Base-by-base conservation (phyloP, 2,113 vertebrate species). In the Lichenostomus cassidix region DNA sequence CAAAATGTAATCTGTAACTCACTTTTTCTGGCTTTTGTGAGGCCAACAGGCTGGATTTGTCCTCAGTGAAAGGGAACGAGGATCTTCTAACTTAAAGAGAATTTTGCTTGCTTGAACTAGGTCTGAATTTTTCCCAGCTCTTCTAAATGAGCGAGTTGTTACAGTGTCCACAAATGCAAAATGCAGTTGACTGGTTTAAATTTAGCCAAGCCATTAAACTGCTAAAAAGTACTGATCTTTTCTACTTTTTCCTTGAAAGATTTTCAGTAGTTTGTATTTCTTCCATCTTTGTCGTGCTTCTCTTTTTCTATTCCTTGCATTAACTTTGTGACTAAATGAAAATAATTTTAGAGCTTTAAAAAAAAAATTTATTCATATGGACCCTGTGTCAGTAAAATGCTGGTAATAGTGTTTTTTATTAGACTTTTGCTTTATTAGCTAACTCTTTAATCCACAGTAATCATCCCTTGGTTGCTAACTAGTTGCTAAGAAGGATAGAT, bases 401-500 rank as follows among this genome's bases (percentile, higher is more conserved):
- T 90, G 63, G 60, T 68, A 74, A 28, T 68, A n/a, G 35, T 56
- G 62, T 64, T 94, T 97, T 75, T 90, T 88, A 90, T 95, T 92
- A 84, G 84, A 69, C 47, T 92, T 96, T 92, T 95, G 24, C 53
- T 92, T 69, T 93, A 91, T 93, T 97, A 87, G 75, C 82, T 94
- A 97, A 95, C 95, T 91, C 91, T 92, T 85, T 91, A 90, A 95
- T 75, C 49, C 63, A 59, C 12, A 82, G n/a, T 79, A 95, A 92
- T 76, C 29, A 83, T 95, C 60, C 87, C 53, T 91, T 96, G 7
- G 76, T 94, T 89, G 73, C 63, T 62, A 96, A 93, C 87, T 77
- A 95, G 83, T 59, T 94, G 87, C 84, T 92, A 87, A 91, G 79
- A 91, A 93, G 91, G 74, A 59, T 84, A 94, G 63, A 50, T 67